Evolutionary conservation across 2,797 vertebrate species (phyloP), one percentile per base, ranked within the genome.

Genomic region (Cryptoblepharus egeriae): DNA sequence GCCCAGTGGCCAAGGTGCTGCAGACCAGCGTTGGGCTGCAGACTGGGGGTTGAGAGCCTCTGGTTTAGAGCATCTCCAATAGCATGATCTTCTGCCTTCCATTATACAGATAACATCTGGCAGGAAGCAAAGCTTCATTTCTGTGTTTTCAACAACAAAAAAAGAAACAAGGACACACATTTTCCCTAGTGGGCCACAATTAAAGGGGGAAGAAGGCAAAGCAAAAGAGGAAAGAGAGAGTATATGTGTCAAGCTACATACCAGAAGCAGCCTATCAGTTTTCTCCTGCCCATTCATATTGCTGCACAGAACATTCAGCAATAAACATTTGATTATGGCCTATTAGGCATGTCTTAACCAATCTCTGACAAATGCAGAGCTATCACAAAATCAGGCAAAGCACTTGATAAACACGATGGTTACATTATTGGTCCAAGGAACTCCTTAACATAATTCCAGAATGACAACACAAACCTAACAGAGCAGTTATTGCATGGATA

Each of bases 391-490:
- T 55, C 32, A 75, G 49, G 26, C 7, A 6, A 74, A 73, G 16
- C 32, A 65, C 24, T 22, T 64, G 26, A 37, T 72, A 58, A 35
- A 52, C 42, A 63, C 20, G 45, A 69, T 37, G 13, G 35, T 70
- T 22, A 39, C 30, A 11, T 79, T 79, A 61, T 49, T 79, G 42
- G 61, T 39, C 39, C 4, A 63, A 8, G n/a, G 28, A 30, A 72
- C 16, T 37, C 32, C 70, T 81, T 65, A 16, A 74, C 32, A 55
- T 74, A 57, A 74, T 65, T 61, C 22, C 58, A 80, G 69, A 74
- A 67, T 37, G 35, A 24, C 37, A 42, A 61, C 30, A 45, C 18
- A 74, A 42, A 1, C 22, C 35, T 10, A 67, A 75, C n/a, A 72
- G 42, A 63, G 58, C 35, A 52, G 1, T 37, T 80, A 24, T 73